phyloP scores from a whole-genome alignment of 2,888 invertebrate species.

The Pharmacophagus antenor region DNA sequence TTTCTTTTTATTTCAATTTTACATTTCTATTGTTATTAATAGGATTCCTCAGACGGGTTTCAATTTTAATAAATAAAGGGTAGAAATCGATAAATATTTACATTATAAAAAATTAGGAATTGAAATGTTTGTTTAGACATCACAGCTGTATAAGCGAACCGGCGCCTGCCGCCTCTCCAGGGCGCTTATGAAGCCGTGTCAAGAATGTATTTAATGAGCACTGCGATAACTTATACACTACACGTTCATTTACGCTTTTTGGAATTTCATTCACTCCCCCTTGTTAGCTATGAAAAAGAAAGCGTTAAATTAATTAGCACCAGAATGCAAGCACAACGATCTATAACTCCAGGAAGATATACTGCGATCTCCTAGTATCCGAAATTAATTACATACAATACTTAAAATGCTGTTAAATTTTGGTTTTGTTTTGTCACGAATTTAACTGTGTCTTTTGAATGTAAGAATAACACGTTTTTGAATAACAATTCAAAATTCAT shows the following conservation, averaged over 20 bases:
- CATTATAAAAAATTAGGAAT: not conserved
- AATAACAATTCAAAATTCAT: conserved; percentile 36
- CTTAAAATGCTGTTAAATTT: conserved; percentile 27
- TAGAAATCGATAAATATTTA: too few species aligned
- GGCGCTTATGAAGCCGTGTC: conserved; percentile 50
- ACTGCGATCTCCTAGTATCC: conserved; percentile 21
- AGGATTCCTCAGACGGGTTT: not conserved
- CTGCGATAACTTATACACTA: conserved; percentile 68
- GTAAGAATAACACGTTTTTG: conserved; percentile 22
- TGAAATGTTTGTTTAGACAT: not conserved
- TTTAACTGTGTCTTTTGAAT: not conserved
- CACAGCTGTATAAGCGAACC: conserved; percentile 5
- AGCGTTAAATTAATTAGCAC: conserved; percentile 71
- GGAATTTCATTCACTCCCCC: conserved; percentile 71
- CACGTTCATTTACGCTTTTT: conserved; percentile 68
- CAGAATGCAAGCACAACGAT: conserved; percentile 63
- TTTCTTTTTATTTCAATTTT: not conserved
- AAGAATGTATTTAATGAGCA: conserved; percentile 68
- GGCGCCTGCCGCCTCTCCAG: conserved; percentile 37
- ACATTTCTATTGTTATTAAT: not conserved
- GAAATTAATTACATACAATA: conserved; percentile 22
- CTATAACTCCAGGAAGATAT: conserved; percentile 56
- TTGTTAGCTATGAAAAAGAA: conserved; percentile 61
- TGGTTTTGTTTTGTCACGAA: conserved; percentile 27
- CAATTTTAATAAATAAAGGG: not conserved